Evolutionary conservation across 2,797 vertebrate species (phyloP).

Genomic region (Neomorphus geoffroyi): DNA sequence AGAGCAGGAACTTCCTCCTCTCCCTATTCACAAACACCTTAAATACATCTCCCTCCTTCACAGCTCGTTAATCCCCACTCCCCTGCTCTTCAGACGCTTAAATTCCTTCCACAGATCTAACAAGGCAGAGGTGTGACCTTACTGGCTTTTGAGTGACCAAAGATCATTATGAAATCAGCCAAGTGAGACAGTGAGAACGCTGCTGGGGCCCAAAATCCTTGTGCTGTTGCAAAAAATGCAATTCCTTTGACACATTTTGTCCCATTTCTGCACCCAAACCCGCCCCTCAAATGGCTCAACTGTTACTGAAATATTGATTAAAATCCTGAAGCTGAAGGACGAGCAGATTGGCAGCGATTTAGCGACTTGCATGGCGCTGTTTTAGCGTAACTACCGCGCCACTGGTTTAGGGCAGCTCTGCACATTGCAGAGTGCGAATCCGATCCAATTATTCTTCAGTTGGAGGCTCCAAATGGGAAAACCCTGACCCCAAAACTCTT

Average conservation of each 20-base stretch:
- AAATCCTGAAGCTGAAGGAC: conserved; percentile 30
- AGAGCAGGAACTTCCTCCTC: conserved; percentile 46
- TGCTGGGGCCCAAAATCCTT: rapidly evolving
- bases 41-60: conserved; percentile 46
- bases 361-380: neutral
- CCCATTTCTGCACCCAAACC: neutral
- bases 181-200: neutral
- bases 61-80: conserved; percentile 61
- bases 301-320: conserved; percentile 12
- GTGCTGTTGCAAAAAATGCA: neutral
- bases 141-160: conserved; percentile 13
- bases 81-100: conserved; percentile 42
- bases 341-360: neutral
- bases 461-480: neutral
- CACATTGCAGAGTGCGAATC: rapidly evolving
- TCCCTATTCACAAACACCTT: conserved; percentile 54
- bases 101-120: conserved; percentile 44
- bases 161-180: neutral
- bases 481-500: neutral
- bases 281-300: conserved; percentile 4
- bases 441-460: neutral
- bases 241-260: neutral
- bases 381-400: too few species aligned
- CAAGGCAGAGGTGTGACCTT: conserved; percentile 48
- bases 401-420: neutral